A percentile compares a stretch with the other conserved stretches of the same genome.
Conservation (phyloP, 2,888 invertebrate species). For the Aleiodes leptofemur region DNA sequence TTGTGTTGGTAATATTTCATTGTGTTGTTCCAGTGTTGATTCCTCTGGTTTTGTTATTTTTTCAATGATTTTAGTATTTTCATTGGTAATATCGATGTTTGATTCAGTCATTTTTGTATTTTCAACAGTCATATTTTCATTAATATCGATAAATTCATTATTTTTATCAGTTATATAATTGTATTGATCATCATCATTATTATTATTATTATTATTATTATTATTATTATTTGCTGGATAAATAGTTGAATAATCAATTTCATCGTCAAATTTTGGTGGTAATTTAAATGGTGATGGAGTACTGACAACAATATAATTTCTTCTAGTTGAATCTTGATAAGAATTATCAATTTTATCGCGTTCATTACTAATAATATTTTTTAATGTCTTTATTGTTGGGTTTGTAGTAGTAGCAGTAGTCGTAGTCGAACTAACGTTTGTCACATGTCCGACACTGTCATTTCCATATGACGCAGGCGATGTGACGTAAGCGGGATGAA, state of each 20-base stretch:
- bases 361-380: neutral
- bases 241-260: neutral
- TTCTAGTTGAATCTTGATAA: slow-evolving; percentile 40
- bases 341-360: slow-evolving; percentile 41
- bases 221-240: neutral
- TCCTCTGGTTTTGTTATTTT: neutral
- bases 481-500: slow-evolving; percentile 52
- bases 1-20: slow-evolving; percentile 38
- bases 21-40: slow-evolving; percentile 35
- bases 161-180: slow-evolving; percentile 13
- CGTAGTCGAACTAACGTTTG: slow-evolving; percentile 47
- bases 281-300: slow-evolving; percentile 48
- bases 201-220: neutral
- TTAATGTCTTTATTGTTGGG: slow-evolving; percentile 25
- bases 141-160: neutral
- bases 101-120: neutral
- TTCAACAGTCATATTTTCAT: neutral
- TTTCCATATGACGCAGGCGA: slow-evolving; percentile 40
- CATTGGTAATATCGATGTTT: neutral
- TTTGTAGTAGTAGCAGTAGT: slow-evolving; percentile 43
- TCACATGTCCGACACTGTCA: slow-evolving; percentile 52
- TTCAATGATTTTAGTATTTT: neutral
- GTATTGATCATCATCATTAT: slow-evolving; percentile 12
- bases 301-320: slow-evolving; percentile 44
- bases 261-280: slow-evolving; percentile 38